These are phyloP conservation scores for Nicator chloris DNA, from an alignment of 2,113 vertebrate genomes.

Conservation along the genomic window DNA sequence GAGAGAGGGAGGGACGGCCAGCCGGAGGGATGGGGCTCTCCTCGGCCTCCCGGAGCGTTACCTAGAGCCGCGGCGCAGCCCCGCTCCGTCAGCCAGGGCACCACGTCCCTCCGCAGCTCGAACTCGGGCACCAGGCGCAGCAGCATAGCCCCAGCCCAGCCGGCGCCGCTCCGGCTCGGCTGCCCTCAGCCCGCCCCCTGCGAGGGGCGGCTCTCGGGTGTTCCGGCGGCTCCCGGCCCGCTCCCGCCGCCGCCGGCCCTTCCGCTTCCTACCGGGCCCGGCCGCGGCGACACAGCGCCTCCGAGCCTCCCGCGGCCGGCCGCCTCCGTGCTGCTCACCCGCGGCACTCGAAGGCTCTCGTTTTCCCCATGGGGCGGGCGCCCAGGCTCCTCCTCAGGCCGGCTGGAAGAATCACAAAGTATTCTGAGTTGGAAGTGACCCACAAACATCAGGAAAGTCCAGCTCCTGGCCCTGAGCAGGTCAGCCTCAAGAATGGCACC, in stretches of 20 bases:
- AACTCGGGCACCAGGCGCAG: conserved; percentile 60
- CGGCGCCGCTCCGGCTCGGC: not conserved
- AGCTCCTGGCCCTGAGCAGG: not conserved
- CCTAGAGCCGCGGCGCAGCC: not conserved
- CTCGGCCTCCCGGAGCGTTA: not conserved
- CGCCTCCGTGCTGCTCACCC: not conserved
- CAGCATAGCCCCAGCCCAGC: conserved; percentile 29
- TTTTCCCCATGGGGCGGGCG: not conserved
- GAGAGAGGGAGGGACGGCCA: not conserved
- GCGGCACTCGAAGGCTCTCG: fast-evolving
- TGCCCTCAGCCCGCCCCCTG: not conserved
- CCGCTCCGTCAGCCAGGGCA: conserved; percentile 57
- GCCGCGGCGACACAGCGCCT: fast-evolving
- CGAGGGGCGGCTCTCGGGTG: not conserved
- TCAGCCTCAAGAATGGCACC: not conserved
- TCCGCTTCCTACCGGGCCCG: not conserved
- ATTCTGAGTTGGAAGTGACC: not conserved
- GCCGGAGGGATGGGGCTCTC: not conserved
- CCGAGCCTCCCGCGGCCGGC: fast-evolving
- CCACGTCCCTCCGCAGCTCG: conserved; percentile 65
- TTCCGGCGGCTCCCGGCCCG: fast-evolving
- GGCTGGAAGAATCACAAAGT: not conserved
- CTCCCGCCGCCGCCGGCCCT: fast-evolving
- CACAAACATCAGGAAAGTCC: not conserved
- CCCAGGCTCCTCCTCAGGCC: not conserved